phyloP scores from a whole-genome alignment of 2,888 invertebrate genomes.

The Labia minor region DNA sequence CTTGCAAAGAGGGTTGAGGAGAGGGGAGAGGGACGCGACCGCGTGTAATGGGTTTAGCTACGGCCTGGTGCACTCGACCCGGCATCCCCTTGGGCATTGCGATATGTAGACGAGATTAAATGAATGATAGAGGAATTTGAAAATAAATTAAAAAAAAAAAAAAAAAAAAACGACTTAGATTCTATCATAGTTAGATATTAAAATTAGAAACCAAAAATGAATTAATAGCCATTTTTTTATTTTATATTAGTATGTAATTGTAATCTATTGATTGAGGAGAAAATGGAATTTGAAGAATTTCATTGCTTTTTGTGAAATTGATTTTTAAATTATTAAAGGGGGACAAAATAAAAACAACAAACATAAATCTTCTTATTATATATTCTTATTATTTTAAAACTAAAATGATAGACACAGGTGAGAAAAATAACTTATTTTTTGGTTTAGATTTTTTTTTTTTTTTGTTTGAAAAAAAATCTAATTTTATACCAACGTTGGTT shows the following conservation, averaged over 20 bases:
- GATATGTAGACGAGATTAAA: constrained; percentile 7
- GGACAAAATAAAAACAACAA: too few species aligned
- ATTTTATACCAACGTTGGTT: not conserved
- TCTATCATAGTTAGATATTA: constrained; percentile 5
- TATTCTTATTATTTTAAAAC: too few species aligned
- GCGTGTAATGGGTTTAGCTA: not conserved
- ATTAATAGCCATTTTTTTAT: too few species aligned
- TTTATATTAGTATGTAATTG: too few species aligned
- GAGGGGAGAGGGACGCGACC: not conserved
- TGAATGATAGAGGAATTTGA: not conserved
- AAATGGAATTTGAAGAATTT: too few species aligned
- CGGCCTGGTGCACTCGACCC: constrained; percentile 8
- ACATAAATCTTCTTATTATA: too few species aligned
- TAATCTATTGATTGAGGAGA: too few species aligned
- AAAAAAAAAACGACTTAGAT: not conserved
- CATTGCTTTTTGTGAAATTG: too few species aligned
- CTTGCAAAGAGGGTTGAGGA: not conserved
- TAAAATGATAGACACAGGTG: too few species aligned
- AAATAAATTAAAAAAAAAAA: constrained; percentile 13
- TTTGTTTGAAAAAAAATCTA: not conserved
- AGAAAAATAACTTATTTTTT: too few species aligned
- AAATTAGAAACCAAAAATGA: not conserved
- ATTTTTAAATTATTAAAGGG: too few species aligned
- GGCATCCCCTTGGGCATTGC: not conserved
- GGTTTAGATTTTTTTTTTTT: not conserved